Percentiles rank a stretch among this genome's conserved stretches.
These are phyloP conservation scores for Hesperophylax magnus DNA, from an alignment of 1,140 invertebrate genomes.

Conservation along the genomic window DNA sequence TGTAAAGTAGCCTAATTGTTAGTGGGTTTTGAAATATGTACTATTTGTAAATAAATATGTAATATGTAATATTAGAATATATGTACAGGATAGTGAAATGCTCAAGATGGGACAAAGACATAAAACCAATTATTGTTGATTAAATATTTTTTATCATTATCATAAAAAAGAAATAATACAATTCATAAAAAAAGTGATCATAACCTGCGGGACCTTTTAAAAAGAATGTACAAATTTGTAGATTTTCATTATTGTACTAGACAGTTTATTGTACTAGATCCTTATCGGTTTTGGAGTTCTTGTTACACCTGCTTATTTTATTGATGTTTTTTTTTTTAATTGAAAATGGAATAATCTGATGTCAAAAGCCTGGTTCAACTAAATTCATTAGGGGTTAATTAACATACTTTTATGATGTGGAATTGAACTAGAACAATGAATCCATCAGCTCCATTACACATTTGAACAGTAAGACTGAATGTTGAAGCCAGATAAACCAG, in stretches of 20 bases:
- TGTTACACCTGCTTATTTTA: neutral
- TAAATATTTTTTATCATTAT: conserved; percentile 34
- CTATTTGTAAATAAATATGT: too few relatives aligned
- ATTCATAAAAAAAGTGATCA: conserved; percentile 22
- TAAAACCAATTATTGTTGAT: neutral
- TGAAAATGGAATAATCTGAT: conserved; percentile 10
- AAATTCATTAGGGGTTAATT: neutral
- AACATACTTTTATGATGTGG: too few relatives aligned
- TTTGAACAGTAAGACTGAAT: too few relatives aligned
- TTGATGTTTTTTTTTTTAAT: neutral
- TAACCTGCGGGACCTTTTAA: neutral
- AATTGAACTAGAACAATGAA: neutral
- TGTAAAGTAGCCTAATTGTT: too few relatives aligned
- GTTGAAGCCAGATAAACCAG: too few relatives aligned
- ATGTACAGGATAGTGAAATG: too few relatives aligned
- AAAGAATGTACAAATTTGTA: neutral
- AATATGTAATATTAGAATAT: too few relatives aligned
- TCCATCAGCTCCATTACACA: neutral
- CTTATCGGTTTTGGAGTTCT: too few relatives aligned
- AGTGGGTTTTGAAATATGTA: too few relatives aligned
- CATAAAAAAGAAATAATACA: conserved; percentile 28
- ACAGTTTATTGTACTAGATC: too few relatives aligned
- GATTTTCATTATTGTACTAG: too few relatives aligned
- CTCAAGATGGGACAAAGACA: neutral
- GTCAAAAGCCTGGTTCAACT: neutral